phyloP scores from a whole-genome alignment of 2,888 invertebrate genomes.

The Epistrophe eligans region DNA sequence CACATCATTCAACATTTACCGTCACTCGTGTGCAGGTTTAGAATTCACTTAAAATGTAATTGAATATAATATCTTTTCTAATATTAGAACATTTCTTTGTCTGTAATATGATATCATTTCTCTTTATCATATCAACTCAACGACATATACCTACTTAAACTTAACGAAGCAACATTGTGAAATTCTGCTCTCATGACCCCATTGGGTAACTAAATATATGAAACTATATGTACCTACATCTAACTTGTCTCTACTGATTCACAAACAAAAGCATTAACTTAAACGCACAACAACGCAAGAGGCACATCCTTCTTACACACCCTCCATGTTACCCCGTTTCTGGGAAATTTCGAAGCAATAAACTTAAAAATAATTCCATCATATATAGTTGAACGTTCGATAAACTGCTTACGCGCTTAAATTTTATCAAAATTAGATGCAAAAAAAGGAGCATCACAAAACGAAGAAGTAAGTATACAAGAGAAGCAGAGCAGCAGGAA shows the following conservation, averaged over 20 bases:
- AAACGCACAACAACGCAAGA: slow-evolving; percentile 35
- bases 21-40: background rate
- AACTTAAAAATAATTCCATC: slow-evolving; percentile 64
- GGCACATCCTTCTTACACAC: background rate
- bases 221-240: background rate
- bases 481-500: background rate
- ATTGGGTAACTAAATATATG: slow-evolving; percentile 12
- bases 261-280: slow-evolving; percentile 30
- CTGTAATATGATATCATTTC: slow-evolving; percentile 1
- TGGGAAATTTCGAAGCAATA: slow-evolving; percentile 40
- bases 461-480: background rate
- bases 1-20: too few relatives aligned
- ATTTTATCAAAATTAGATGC: slow-evolving; percentile 74
- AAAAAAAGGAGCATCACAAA: slow-evolving; percentile 34
- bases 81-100: background rate
- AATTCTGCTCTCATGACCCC: slow-evolving; percentile 34
- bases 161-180: slow-evolving; percentile 42
- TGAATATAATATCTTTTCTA: background rate
- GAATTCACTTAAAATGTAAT: background rate
- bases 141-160: background rate
- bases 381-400: slow-evolving; percentile 70
- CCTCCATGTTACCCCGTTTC: background rate
- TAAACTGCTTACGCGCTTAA: slow-evolving; percentile 72
- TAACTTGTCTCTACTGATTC: slow-evolving; percentile 45
- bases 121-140: slow-evolving; percentile 40